These are phyloP conservation scores for Drosophila parvula DNA, from an alignment of 1,140 invertebrate species.

Conservation along the genomic window DNA sequence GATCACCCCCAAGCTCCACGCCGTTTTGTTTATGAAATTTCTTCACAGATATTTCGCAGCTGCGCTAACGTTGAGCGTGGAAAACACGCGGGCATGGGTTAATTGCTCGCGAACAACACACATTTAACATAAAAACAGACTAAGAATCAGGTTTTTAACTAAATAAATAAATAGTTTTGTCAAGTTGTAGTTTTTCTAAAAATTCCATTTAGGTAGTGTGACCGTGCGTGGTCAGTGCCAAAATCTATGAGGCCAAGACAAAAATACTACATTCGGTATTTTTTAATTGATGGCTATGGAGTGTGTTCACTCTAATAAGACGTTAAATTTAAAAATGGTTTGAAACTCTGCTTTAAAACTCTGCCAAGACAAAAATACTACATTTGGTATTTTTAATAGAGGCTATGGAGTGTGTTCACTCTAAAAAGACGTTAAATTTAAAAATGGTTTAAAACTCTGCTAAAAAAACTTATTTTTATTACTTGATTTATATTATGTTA, in stretches of 20 bases:
- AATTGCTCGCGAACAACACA: neutral
- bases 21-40: slow-evolving; percentile 54
- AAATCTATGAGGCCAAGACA: neutral
- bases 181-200: slow-evolving; percentile 26
- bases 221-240: neutral
- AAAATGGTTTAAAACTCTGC: neutral
- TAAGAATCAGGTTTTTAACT: slow-evolving; percentile 15
- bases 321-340: neutral
- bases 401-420: neutral
- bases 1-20: slow-evolving; percentile 23
- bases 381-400: neutral
- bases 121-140: neutral
- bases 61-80: neutral
- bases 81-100: slow-evolving; percentile 1
- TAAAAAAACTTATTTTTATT: no score
- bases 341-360: no score
- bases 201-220: slow-evolving; percentile 28
- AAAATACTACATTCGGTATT: neutral
- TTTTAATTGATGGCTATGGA: neutral
- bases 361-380: neutral
- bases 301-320: slow-evolving; percentile 12
- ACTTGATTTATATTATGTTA: no score
- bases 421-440: neutral
- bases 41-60: slow-evolving; percentile 25
- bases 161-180: slow-evolving; percentile 29